These are phyloP conservation scores for Leptarthrus brevirostris DNA, from an alignment of 2,888 invertebrate species.

Conservation along the genomic window DNA sequence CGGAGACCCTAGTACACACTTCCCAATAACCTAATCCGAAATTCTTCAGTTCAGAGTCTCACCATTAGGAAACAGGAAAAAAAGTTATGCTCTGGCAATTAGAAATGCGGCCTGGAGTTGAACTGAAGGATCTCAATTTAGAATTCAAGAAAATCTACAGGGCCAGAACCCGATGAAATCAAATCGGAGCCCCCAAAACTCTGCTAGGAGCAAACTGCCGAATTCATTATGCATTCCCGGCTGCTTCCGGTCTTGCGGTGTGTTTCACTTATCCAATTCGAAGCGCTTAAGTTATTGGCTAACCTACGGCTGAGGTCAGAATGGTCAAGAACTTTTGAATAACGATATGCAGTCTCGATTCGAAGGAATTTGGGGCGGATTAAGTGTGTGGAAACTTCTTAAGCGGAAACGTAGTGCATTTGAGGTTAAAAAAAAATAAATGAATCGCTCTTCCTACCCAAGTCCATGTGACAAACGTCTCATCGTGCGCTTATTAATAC, in stretches of 20 bases:
- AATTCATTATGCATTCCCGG: conserved; percentile 48
- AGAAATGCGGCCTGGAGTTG: conserved; percentile 33
- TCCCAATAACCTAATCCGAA: conserved; percentile 9
- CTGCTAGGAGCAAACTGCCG: conserved; percentile 25
- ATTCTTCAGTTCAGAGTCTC: neutral
- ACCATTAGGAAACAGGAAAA: neutral
- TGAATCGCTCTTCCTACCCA: neutral
- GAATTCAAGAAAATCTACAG: conserved; percentile 29
- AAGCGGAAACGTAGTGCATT: conserved; percentile 21
- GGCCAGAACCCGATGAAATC: neutral
- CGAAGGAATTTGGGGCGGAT: conserved; percentile 35
- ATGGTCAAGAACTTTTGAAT: conserved; percentile 46
- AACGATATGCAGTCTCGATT: conserved; percentile 20
- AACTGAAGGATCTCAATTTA: conserved; percentile 33
- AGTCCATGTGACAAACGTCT: neutral
- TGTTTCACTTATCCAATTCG: conserved; percentile 47
- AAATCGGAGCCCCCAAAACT: conserved; percentile 26
- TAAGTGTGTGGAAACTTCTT: conserved; percentile 6
- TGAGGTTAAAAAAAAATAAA: neutral
- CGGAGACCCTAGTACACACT: neutral
- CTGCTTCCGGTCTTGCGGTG: conserved; percentile 50
- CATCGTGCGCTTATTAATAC: neutral
- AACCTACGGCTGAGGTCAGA: conserved; percentile 45
- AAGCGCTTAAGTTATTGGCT: conserved; percentile 44
- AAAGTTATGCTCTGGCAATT: conserved; percentile 36